Percentiles rank a stretch among this genome's conserved stretches.
Evolutionary conservation across 2,888 invertebrate species (phyloP).

Genomic region (Quadroppia sp.): DNA sequence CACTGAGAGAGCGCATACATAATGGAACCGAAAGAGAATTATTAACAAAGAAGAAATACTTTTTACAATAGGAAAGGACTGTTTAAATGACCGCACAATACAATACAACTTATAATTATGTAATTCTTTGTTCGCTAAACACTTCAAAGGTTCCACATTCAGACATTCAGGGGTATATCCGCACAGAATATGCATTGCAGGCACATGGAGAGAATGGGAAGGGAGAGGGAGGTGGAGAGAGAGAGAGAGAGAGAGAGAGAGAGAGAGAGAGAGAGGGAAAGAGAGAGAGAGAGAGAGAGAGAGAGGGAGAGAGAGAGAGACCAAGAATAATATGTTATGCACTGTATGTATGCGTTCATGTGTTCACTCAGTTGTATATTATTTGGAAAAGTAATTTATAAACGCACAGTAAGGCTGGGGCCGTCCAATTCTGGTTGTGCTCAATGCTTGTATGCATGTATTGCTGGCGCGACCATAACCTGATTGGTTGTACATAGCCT

Average conservation of each 20-base stretch:
- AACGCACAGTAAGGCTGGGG: not conserved
- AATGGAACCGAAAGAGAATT: not conserved
- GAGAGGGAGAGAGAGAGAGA: constrained; percentile 36
- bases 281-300: constrained; percentile 35
- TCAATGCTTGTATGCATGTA: not conserved
- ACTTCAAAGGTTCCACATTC: not conserved
- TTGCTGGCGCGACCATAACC: not conserved
- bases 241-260: not conserved
- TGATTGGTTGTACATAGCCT: constrained; percentile 28
- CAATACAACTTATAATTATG: constrained; percentile 24
- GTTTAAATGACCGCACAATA: constrained; percentile 7
- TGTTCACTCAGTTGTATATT: not conserved
- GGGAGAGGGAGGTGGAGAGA: not conserved
- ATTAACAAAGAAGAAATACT: not conserved
- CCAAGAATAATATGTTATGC: not conserved
- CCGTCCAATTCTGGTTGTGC: constrained; percentile 26
- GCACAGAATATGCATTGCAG: not conserved
- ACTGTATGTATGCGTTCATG: not conserved
- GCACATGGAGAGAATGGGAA: not conserved
- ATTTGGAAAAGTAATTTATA: constrained; percentile 31
- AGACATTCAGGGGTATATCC: not conserved
- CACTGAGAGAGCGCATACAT: too few species aligned
- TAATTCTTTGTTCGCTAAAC: constrained; percentile 16
- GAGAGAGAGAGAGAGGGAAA: not conserved
- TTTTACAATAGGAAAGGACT: constrained; percentile 2